These are phyloP conservation scores for Mastomys coucha DNA, from an alignment of 2,113 vertebrate species.

Conservation along the genomic window DNA sequence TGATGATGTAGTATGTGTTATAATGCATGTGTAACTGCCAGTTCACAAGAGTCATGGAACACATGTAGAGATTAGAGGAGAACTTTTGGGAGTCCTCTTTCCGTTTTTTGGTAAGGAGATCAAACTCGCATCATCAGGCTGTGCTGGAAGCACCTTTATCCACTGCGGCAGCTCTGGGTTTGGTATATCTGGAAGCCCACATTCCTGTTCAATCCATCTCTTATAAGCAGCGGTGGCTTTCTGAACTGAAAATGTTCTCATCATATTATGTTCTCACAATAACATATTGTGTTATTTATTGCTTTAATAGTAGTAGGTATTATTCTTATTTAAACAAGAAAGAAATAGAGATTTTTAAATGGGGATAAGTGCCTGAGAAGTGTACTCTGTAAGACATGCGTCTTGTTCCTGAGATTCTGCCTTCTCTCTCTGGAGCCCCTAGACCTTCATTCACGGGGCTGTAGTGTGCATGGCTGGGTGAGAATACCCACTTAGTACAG, in stretches of 20 bases:
- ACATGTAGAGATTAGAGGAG: background rate
- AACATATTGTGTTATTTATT: too few relatives aligned
- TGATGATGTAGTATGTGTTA: background rate
- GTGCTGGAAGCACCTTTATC: background rate
- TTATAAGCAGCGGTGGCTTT: conserved; percentile 45
- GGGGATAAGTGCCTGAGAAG: background rate
- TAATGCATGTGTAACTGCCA: background rate
- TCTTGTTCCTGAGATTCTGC: background rate
- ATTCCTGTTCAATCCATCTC: conserved; percentile 46
- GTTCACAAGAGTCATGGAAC: background rate
- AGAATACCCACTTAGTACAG: background rate
- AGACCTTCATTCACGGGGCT: background rate
- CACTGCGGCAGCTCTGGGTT: background rate
- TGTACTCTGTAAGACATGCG: background rate
- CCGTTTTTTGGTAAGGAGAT: too few relatives aligned
- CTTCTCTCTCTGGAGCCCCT: background rate
- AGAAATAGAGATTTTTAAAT: background rate
- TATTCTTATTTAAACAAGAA: background rate
- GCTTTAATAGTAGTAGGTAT: background rate
- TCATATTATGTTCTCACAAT: too few relatives aligned
- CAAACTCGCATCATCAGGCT: background rate
- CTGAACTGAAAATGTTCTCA: too few relatives aligned
- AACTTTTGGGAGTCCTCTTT: background rate
- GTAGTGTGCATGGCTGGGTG: background rate
- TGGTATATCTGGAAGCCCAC: conserved; percentile 47